A percentile compares a stretch with the other conserved stretches of the same genome.
Conservation (phyloP, 2,797 vertebrate species). For the Molossus molossus region DNA sequence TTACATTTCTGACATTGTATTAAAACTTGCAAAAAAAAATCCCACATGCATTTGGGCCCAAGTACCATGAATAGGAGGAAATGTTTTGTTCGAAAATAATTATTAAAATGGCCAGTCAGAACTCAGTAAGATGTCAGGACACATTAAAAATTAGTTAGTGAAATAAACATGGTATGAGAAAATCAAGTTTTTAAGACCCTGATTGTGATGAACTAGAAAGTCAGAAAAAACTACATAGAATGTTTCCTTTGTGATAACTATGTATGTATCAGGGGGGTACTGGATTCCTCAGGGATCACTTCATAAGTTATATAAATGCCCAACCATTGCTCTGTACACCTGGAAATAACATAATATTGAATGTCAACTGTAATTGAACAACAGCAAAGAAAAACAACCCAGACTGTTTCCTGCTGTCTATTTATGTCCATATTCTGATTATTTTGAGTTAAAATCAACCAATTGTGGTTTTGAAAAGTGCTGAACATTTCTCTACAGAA, state of each 20-base stretch:
- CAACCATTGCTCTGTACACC: too few species aligned
- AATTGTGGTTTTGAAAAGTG: conserved; percentile 10
- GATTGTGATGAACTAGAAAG: not conserved
- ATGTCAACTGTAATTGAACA: not conserved
- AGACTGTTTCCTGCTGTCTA: not conserved
- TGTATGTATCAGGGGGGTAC: not conserved
- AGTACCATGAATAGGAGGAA: not conserved
- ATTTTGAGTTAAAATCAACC: not conserved
- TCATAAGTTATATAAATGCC: too few species aligned
- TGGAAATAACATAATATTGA: not conserved
- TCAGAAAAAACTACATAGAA: not conserved
- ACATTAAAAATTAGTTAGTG: not conserved
- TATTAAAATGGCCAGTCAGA: not conserved
- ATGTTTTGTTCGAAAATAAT: not conserved
- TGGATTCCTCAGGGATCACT: not conserved
- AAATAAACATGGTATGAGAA: not conserved
- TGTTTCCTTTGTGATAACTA: not conserved
- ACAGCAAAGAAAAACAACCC: not conserved
- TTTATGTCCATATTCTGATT: not conserved
- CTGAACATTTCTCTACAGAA: not conserved
- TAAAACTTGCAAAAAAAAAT: not conserved
- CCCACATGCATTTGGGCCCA: not conserved
- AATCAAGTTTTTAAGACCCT: not conserved
- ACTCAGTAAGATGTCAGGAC: not conserved
- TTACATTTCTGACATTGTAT: not conserved